These are phyloP conservation scores for Ceyx margarethae DNA, from an alignment of 2,113 vertebrate genomes.

Conservation along the genomic window DNA sequence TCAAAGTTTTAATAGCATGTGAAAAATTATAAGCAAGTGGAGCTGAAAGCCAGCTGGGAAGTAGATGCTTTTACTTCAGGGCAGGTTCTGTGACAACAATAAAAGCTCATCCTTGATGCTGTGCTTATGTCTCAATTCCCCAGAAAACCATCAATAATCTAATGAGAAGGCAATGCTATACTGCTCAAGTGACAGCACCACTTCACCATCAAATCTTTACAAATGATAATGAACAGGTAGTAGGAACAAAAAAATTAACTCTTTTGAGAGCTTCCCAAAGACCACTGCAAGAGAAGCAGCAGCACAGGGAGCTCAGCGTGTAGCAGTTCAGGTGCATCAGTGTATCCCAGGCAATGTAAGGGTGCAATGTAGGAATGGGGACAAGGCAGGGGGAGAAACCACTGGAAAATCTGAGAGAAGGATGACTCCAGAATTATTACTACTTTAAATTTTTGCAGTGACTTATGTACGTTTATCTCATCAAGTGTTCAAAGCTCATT, in stretches of 20 bases:
- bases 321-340: neutral
- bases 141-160: conserved; percentile 67
- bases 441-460: neutral
- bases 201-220: conserved; percentile 28
- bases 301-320: neutral
- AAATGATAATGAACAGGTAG: conserved; percentile 47
- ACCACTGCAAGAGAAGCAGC: neutral
- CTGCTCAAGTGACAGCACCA: conserved; percentile 58
- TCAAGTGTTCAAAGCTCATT: neutral
- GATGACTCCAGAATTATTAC: neutral
- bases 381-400: neutral
- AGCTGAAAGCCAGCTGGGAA: conserved; percentile 40
- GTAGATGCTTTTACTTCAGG: conserved; percentile 46
- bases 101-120: conserved; percentile 53
- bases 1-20: conserved; percentile 59
- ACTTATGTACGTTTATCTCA: neutral
- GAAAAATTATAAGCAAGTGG: conserved; percentile 48
- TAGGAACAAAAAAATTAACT: conserved; percentile 3
- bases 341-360: neutral
- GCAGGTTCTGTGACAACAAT: conserved; percentile 42
- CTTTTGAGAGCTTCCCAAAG: conserved; percentile 12
- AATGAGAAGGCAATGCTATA: conserved; percentile 49
- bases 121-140: conserved; percentile 61
- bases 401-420: neutral
- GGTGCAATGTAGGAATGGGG: neutral